Conservation (phyloP, 2,888 invertebrate genomes). For the Ferrisia virgata region DNA sequence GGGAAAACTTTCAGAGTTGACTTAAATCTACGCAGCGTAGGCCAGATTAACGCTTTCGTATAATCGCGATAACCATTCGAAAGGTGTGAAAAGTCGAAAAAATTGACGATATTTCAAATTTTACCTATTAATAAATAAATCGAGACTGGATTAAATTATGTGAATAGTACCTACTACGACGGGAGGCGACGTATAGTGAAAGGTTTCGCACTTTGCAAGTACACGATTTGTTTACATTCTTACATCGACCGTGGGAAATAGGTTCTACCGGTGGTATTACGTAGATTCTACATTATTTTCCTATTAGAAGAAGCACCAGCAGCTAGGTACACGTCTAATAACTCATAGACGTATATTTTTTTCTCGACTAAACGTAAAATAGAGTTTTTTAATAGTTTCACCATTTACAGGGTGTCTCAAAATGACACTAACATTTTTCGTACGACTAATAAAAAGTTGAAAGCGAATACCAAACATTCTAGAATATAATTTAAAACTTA, state of each 20-base stretch:
- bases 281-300: not conserved
- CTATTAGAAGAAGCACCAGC: not conserved
- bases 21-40: not conserved
- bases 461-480: too few relatives aligned
- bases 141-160: not conserved
- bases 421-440: not conserved
- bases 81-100: not conserved
- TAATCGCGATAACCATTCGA: not conserved
- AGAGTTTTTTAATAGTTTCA: not conserved
- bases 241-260: conserved; percentile 4
- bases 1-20: not conserved
- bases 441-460: too few relatives aligned
- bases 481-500: too few relatives aligned
- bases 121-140: not conserved
- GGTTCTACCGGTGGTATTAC: not conserved
- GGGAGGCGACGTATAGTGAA: not conserved
- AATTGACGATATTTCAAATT: not conserved
- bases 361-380: not conserved
- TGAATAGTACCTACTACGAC: too few relatives aligned
- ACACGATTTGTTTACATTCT: not conserved
- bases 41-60: not conserved
- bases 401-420: not conserved
- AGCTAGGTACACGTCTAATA: not conserved
- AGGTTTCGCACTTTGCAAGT: not conserved
- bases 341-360: not conserved